Percentiles rank a stretch among this genome's conserved stretches.
Conservation (phyloP, 2,797 vertebrate genomes). For the Podarcis lilfordi region DNA sequence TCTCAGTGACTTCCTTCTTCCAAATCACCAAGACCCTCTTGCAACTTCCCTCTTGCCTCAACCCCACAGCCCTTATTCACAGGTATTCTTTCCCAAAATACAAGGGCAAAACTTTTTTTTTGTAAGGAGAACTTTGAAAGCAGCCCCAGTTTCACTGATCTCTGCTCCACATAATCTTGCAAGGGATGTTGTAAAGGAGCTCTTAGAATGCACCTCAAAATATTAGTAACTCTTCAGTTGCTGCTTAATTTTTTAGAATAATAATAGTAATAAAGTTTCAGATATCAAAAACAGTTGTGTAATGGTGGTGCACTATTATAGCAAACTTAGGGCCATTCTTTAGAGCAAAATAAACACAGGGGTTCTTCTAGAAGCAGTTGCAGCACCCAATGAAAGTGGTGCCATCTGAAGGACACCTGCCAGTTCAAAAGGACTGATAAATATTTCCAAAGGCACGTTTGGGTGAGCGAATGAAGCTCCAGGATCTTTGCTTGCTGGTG, state of each 20-base stretch:
- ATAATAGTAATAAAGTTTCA: background rate
- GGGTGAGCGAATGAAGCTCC: slow-evolving; percentile 13
- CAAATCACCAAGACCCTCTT: background rate
- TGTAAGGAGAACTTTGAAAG: background rate
- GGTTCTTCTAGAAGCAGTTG: background rate
- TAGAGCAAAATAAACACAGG: slow-evolving; percentile 20
- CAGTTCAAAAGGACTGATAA: slow-evolving; percentile 27
- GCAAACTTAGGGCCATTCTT: slow-evolving; percentile 14
- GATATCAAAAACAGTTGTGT: background rate
- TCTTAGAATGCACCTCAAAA: background rate
- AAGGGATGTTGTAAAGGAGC: background rate
- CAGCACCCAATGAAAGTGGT: background rate
- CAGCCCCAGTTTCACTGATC: background rate
- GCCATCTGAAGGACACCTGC: background rate
- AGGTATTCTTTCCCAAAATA: background rate
- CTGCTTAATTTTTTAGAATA: background rate
- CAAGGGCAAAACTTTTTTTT: background rate
- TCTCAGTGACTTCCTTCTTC: background rate
- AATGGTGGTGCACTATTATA: background rate
- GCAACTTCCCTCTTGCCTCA: background rate
- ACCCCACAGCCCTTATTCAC: background rate
- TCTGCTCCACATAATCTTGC: background rate
- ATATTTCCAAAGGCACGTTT: slow-evolving; percentile 45
- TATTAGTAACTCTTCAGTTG: slow-evolving; percentile 1
- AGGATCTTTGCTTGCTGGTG: background rate